These are phyloP conservation scores for Cryptoblepharus egeriae DNA, from an alignment of 2,797 vertebrate species.

Conservation along the genomic window DNA sequence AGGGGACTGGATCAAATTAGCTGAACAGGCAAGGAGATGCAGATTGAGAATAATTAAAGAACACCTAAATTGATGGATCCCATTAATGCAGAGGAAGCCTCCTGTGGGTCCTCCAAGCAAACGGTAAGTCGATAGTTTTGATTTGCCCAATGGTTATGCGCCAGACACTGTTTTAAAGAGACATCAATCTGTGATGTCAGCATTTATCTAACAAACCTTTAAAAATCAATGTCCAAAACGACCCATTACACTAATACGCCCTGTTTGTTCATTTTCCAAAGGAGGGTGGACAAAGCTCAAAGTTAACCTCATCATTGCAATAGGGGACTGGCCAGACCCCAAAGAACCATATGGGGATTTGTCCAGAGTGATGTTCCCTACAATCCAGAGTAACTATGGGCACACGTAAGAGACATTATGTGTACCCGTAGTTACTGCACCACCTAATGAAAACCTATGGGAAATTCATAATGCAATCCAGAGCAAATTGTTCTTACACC, in stretches of 20 bases:
- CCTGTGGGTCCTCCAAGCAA: conserved; percentile 76
- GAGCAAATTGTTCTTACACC: too few species aligned
- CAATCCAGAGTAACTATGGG: too few species aligned
- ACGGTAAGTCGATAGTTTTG: conserved; percentile 92
- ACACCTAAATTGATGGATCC: conserved; percentile 82
- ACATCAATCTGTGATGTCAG: conserved; percentile 99
- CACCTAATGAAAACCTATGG: too few species aligned
- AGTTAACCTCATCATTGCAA: conserved; percentile 33
- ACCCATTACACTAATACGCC: conserved; percentile 79
- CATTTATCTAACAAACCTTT: conserved; percentile 97
- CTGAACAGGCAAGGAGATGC: conserved; percentile 78
- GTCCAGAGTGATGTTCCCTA: too few species aligned
- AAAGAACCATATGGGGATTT: not conserved
- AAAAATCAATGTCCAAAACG: conserved; percentile 91
- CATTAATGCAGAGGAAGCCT: conserved; percentile 82
- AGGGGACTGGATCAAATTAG: conserved; percentile 53
- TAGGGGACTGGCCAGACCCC: not conserved
- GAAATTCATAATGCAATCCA: too few species aligned
- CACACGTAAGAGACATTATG: too few species aligned
- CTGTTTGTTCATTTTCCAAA: conserved; percentile 68
- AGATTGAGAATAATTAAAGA: conserved; percentile 88
- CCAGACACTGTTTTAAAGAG: conserved; percentile 96
- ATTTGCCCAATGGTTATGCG: conserved; percentile 89
- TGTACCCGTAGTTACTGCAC: too few species aligned
- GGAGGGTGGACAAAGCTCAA: conserved; percentile 56